phyloP scores from a whole-genome alignment of 1,140 invertebrate species.

The Drosophila kurseongensis region DNA sequence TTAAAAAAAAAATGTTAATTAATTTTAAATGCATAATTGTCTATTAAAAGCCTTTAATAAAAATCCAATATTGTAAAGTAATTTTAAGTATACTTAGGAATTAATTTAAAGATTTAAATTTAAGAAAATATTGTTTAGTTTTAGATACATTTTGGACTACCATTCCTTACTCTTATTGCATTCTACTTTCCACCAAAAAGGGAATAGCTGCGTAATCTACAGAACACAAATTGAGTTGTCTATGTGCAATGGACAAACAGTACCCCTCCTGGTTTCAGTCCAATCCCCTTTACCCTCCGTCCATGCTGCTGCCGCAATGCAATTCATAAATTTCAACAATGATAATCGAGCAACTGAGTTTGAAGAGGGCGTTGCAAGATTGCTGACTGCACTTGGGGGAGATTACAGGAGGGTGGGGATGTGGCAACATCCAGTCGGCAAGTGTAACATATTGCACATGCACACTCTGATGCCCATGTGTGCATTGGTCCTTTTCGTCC shows the following conservation, averaged over 20 bases:
- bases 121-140: not conserved
- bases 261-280: conserved; percentile 5
- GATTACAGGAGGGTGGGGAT: conserved; percentile 15
- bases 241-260: conserved; percentile 46
- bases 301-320: conserved; percentile 25
- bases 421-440: conserved; percentile 41
- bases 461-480: conserved; percentile 32
- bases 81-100: too few relatives aligned
- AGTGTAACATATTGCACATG: conserved; percentile 61
- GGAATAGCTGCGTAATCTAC: conserved; percentile 26
- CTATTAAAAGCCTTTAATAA: too few relatives aligned
- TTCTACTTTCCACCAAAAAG: not conserved
- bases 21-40: too few relatives aligned
- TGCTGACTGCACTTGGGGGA: conserved; percentile 40
- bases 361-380: conserved; percentile 54
- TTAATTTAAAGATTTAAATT: too few relatives aligned
- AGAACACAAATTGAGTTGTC: conserved; percentile 55
- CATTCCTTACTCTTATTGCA: not conserved
- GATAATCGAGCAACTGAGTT: conserved; percentile 68
- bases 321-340: conserved; percentile 78
- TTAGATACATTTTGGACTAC: not conserved
- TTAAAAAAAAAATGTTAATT: too few relatives aligned
- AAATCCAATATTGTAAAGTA: too few relatives aligned
- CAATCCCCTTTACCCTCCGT: not conserved
- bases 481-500: conserved; percentile 60